phyloP scores from a whole-genome alignment of 1,140 invertebrate genomes.

The Drosophila auraria region DNA sequence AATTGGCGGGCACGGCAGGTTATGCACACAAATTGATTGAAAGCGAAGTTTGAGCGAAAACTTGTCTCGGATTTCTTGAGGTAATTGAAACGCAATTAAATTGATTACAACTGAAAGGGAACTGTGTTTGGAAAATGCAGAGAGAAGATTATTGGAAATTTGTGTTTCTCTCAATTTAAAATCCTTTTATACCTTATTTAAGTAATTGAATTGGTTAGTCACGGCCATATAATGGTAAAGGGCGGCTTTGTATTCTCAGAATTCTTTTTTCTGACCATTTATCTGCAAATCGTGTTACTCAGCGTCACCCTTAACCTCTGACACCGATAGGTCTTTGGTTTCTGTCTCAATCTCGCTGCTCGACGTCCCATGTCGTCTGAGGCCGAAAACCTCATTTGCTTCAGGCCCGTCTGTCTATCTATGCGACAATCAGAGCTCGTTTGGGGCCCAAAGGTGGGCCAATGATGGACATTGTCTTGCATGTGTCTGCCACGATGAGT shows the following conservation, averaged over 20 bases:
- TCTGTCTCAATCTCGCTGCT: background rate
- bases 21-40: slow-evolving; percentile 14
- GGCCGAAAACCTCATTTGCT: slow-evolving; percentile 15
- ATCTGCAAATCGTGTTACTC: slow-evolving; percentile 11
- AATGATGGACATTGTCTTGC: slow-evolving; percentile 47
- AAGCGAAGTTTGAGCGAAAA: background rate
- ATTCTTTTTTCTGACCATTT: background rate
- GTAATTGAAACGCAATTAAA: slow-evolving; percentile 28
- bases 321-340: background rate
- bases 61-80: background rate
- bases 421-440: slow-evolving; percentile 22
- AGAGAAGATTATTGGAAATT: background rate
- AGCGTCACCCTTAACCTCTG: slow-evolving; percentile 7
- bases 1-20: slow-evolving; percentile 5
- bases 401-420: slow-evolving; percentile 11
- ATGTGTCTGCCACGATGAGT: slow-evolving; percentile 23
- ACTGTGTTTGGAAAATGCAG: background rate
- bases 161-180: background rate
- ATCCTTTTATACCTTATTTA: background rate
- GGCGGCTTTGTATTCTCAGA: background rate
- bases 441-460: slow-evolving; percentile 18
- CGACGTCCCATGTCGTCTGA: slow-evolving; percentile 5
- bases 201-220: background rate
- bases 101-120: slow-evolving; percentile 20
- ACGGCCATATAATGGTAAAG: background rate